These are phyloP conservation scores for Calephelis virginiensis DNA, from an alignment of 1,140 invertebrate genomes.

Conservation along the genomic window DNA sequence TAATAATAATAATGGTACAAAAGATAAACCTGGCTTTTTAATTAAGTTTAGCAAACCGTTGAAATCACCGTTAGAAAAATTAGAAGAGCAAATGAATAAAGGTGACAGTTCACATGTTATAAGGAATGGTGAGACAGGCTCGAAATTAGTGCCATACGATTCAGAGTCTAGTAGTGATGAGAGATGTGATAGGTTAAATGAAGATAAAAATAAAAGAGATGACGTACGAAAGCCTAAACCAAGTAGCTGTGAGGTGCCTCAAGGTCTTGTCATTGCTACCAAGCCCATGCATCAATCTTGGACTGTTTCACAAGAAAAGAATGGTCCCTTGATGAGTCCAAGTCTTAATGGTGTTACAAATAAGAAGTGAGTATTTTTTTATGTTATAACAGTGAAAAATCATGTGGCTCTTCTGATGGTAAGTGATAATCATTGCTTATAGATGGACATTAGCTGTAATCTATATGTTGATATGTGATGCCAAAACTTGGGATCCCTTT, in stretches of 20 bases:
- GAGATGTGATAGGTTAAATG: constrained; percentile 39
- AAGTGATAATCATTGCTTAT: no score
- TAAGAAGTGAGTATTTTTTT: constrained; percentile 59
- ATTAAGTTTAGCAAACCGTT: constrained; percentile 50
- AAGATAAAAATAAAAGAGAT: constrained; percentile 42
- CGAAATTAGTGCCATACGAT: constrained; percentile 67
- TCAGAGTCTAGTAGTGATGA: constrained; percentile 69
- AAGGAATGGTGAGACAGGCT: constrained; percentile 48
- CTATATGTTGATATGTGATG: no score
- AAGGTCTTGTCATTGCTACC: constrained; percentile 61
- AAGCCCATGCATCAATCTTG: constrained; percentile 73
- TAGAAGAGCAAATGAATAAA: constrained; percentile 72
- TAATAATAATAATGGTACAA: constrained; percentile 34
- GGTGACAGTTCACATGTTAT: constrained; percentile 41
- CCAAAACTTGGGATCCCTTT: no score
- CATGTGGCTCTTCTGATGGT: background rate
- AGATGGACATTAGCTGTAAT: no score
- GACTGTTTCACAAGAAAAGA: constrained; percentile 73
- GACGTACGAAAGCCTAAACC: constrained; percentile 44
- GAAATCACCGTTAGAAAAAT: constrained; percentile 64
- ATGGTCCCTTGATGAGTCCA: constrained; percentile 62
- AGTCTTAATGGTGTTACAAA: constrained; percentile 71
- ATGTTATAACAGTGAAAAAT: constrained; percentile 18
- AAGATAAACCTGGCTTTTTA: constrained; percentile 52
- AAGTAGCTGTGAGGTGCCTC: constrained; percentile 47